phyloP scores from a whole-genome alignment of 2,797 vertebrate genomes.

The Eulemur albifrons region DNA sequence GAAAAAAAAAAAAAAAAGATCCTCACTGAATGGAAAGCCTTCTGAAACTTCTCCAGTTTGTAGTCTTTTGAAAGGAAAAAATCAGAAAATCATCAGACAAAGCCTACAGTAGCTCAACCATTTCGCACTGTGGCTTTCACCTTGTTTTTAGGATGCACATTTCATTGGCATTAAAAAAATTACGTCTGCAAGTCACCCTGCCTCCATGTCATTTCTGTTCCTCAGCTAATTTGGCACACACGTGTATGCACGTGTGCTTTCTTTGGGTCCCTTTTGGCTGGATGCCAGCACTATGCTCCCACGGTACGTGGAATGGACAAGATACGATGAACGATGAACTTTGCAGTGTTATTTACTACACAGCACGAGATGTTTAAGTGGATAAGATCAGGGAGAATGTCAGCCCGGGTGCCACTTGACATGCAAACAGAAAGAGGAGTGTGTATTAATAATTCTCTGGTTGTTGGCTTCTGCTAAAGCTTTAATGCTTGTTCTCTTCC shows the following conservation, averaged over 20 bases:
- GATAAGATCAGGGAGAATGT: background rate
- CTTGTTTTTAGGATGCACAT: background rate
- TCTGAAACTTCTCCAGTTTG: background rate
- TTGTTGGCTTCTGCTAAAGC: background rate
- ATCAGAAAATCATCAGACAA: background rate
- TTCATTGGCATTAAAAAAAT: background rate
- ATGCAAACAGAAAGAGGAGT: background rate
- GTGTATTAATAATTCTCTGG: no score
- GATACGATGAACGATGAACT: background rate
- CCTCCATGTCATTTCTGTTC: background rate
- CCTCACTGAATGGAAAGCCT: background rate
- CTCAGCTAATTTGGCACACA: background rate
- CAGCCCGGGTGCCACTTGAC: no score
- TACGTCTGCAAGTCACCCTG: background rate
- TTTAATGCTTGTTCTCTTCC: background rate
- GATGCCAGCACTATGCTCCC: background rate
- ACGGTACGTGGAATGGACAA: background rate
- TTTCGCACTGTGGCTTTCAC: background rate
- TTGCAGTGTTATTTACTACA: background rate
- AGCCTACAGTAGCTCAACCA: background rate
- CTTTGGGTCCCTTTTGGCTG: background rate
- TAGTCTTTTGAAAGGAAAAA: background rate
- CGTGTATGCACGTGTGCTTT: rapidly evolving
- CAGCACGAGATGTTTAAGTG: background rate
- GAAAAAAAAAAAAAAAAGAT: background rate